These are phyloP conservation scores for Terrapene triunguis DNA, from an alignment of 2,113 vertebrate genomes.

Conservation along the genomic window DNA sequence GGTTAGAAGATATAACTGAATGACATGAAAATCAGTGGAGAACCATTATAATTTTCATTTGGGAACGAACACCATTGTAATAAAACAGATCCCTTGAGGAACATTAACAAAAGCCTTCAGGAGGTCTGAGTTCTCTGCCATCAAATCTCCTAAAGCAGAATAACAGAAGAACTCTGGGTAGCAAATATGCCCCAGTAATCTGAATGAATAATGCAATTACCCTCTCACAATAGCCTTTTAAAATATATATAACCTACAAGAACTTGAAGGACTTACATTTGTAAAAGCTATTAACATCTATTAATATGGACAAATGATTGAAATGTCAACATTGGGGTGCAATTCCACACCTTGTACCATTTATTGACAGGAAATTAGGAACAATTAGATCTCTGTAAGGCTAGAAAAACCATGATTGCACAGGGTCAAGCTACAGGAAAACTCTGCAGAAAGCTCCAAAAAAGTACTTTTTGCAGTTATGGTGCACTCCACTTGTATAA, in stretches of 20 bases:
- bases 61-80: neutral
- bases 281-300: conserved; percentile 76
- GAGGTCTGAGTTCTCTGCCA: conserved; percentile 32
- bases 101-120: neutral
- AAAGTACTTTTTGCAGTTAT: conserved; percentile 62
- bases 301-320: conserved; percentile 81
- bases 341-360: conserved; percentile 82
- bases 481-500: neutral
- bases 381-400: conserved; percentile 83
- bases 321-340: conserved; percentile 75
- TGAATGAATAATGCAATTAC: conserved; percentile 36
- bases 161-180: neutral
- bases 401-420: conserved; percentile 59
- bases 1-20: neutral
- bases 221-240: conserved; percentile 55
- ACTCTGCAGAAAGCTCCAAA: conserved; percentile 45
- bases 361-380: conserved; percentile 84
- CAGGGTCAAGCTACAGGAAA: conserved; percentile 72
- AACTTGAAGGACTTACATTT: conserved; percentile 68
- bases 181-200: conserved; percentile 41
- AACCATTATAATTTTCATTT: neutral
- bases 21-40: neutral
- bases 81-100: rapidly evolving
- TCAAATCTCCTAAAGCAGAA: neutral
- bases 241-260: conserved; percentile 46